Evolutionary conservation across 2,888 invertebrate species (phyloP), one percentile per base, ranked within the genome.

Genomic region (Sminthurinus aureus): DNA sequence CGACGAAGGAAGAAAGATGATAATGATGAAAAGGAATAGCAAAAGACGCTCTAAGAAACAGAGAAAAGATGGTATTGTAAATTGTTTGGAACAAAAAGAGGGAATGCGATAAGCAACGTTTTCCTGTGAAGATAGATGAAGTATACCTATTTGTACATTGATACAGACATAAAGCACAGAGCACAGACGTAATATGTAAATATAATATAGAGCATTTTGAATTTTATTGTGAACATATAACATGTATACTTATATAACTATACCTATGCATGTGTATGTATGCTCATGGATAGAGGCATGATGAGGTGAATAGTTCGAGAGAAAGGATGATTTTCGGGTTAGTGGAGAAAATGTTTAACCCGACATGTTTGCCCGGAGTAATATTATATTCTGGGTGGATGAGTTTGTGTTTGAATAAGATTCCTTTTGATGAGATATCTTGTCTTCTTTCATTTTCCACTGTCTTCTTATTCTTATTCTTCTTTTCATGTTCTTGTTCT

Each of bases 331-430:
- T 84, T 84, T 83, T 84, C 81, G 82, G 84, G 84, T 84, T 81
- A 82, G 81, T 78, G 81, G 84, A 84, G 81, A 81, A 81, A 81
- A 79, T 82, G 83, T 82, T 85, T 84, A 83, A 83, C 80, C 84
- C 82, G 58, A 76, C 52, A 11, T 26, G 26, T 74, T 81, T 82
- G 85, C 86, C 86, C 82, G 79, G 76, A 85, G 86, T 83, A 85
- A 85, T 84, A 85, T 85, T 87, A 84, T 83, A 85, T 85, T 85
- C 83, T 85, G 86, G 86, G 71, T 87, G 85, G 84, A 50, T 87
- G 86, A 79, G 82, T 79, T 83, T 85, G 75, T 87, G 85, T 85
- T 85, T 85, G 83, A 85, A 85, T 87, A 87, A 85, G 85, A 84
- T 84, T 86, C 77, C 85, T 81, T 86, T 85, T 86, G 86, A 86